These are phyloP conservation scores for Tolypeutes matacus DNA, from an alignment of 2,797 vertebrate species.

Conservation along the genomic window DNA sequence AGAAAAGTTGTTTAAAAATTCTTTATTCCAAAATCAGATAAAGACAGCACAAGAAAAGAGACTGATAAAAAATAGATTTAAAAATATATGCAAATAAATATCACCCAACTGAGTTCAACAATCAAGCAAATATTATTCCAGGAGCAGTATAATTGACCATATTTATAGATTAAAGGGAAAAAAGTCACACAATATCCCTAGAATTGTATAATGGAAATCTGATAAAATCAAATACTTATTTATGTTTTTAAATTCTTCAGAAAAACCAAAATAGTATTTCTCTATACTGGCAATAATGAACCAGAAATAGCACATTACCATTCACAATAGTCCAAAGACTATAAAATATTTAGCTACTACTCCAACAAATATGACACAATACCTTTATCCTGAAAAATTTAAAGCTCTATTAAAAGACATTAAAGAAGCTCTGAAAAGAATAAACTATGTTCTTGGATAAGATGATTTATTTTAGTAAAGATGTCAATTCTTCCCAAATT, in stretches of 20 bases:
- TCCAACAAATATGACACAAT: not conserved
- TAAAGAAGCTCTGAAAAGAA: not conserved
- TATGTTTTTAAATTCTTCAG: constrained; percentile 38
- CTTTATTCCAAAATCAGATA: constrained; percentile 37
- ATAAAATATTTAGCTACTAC: not conserved
- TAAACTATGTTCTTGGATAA: constrained; percentile 16
- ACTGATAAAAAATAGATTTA: constrained; percentile 43
- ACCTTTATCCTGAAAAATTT: not conserved
- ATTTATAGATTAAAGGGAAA: not conserved
- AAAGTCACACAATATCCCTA: not conserved
- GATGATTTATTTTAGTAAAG: not conserved
- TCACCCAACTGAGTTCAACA: not conserved
- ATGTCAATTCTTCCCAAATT: not conserved
- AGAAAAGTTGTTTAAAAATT: not conserved
- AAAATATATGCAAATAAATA: constrained; percentile 38
- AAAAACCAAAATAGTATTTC: not conserved
- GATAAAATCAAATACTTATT: not conserved
- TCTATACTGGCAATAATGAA: not conserved
- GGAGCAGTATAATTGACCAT: not conserved
- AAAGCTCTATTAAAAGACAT: not conserved
- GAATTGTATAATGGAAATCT: not conserved
- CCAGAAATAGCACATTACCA: not conserved
- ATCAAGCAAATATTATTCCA: not conserved
- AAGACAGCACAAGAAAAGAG: constrained; percentile 13
- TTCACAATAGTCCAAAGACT: not conserved